Evolutionary conservation across 2,113 vertebrate genomes (phyloP).

Genomic region (Cairina moschata): DNA sequence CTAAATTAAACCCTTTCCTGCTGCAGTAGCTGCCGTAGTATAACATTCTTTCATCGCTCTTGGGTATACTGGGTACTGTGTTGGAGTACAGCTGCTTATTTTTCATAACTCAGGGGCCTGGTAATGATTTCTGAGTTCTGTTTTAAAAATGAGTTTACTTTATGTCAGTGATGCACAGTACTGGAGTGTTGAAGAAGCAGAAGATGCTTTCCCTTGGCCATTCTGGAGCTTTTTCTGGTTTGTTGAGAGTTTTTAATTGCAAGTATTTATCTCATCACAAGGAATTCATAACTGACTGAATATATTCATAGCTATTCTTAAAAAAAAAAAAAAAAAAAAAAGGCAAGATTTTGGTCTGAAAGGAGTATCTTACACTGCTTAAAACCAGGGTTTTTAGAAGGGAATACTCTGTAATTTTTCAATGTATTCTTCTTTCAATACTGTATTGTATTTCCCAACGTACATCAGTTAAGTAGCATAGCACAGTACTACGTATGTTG

Average conservation of each 20-base stretch:
- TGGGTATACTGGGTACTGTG: neutral
- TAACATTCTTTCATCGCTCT: neutral
- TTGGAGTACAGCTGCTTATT: neutral
- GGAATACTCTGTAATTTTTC: neutral
- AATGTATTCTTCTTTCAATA: neutral
- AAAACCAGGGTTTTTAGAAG: neutral
- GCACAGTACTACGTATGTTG: accelerated
- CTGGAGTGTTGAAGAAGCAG: neutral
- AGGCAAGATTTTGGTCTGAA: neutral
- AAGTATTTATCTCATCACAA: neutral
- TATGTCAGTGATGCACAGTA: neutral
- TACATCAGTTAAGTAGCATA: neutral
- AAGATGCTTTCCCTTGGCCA: neutral
- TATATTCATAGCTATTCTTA: neutral
- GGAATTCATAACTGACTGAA: neutral
- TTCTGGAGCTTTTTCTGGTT: neutral
- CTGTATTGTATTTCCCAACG: neutral
- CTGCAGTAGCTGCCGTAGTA: neutral
- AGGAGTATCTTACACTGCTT: neutral
- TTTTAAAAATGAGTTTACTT: neutral
- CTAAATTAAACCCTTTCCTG: neutral
- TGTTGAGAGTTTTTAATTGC: neutral
- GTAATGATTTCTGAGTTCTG: neutral
- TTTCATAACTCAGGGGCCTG: neutral
- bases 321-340: neutral